These are phyloP conservation scores for Epinotia nisella DNA, from an alignment of 2,888 invertebrate species.

Conservation along the genomic window DNA sequence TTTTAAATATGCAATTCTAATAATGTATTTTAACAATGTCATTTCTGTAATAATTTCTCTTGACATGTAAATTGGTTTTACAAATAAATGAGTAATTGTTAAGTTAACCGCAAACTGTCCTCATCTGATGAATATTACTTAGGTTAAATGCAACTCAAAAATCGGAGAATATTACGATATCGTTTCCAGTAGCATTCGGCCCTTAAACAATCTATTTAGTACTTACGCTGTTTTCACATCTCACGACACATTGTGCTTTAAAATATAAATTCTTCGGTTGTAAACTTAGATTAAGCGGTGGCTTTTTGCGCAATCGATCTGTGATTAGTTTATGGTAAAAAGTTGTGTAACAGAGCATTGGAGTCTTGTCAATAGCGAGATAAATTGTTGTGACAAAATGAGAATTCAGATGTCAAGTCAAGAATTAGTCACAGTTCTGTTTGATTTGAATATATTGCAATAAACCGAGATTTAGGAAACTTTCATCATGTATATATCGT, in stretches of 20 bases:
- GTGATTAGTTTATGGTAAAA: conserved; percentile 42
- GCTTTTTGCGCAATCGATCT: conserved; percentile 46
- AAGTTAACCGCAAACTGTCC: not conserved
- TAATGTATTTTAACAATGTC: too few species aligned
- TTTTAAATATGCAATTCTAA: too few species aligned
- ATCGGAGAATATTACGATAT: not conserved
- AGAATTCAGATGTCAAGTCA: conserved; percentile 13
- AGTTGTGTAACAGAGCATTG: conserved; percentile 34
- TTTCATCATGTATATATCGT: not conserved
- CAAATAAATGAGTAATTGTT: too few species aligned
- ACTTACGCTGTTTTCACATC: conserved; percentile 21
- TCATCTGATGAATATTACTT: not conserved
- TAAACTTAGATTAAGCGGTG: conserved; percentile 57
- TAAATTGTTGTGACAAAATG: conserved; percentile 25
- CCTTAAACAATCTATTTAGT: conserved; percentile 20
- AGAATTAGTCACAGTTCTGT: conserved; percentile 20
- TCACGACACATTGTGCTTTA: conserved; percentile 57
- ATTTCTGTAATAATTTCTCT: too few species aligned
- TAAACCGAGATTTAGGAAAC: not conserved
- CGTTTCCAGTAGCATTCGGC: not conserved
- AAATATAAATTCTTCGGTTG: conserved; percentile 57
- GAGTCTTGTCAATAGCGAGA: conserved; percentile 26
- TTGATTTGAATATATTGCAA: conserved; percentile 7
- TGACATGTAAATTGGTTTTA: too few species aligned
- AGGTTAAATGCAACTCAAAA: not conserved